Percentiles rank a stretch among this genome's conserved stretches.
Evolutionary conservation across 2,888 invertebrate genomes (phyloP).

Genomic region (Osmoderma eremita): DNA sequence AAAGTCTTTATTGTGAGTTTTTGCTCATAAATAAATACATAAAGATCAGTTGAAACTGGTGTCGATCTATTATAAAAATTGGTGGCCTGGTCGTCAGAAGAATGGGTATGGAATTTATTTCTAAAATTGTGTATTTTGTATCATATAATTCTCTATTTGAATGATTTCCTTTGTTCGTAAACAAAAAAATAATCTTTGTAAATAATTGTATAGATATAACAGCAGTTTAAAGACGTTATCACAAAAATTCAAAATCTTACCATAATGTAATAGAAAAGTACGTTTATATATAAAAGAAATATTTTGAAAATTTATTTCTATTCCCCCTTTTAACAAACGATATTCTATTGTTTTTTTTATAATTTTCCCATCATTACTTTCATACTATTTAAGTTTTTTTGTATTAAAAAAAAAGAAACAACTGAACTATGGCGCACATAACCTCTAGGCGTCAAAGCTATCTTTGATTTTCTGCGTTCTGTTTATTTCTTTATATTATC

Average conservation of each 20-base stretch:
- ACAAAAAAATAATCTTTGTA: constrained; percentile 54
- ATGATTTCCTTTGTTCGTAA: constrained; percentile 14
- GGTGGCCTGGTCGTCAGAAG: constrained; percentile 48
- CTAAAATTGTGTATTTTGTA: constrained; percentile 42
- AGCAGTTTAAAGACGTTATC: constrained; percentile 20
- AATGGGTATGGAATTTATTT: constrained; percentile 52
- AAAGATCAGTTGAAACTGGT: background rate
- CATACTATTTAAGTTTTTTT: constrained; percentile 44
- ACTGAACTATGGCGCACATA: constrained; percentile 50
- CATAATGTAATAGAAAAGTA: constrained; percentile 2
- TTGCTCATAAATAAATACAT: constrained; percentile 2
- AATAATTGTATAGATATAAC: constrained; percentile 60
- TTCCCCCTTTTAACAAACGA: constrained; percentile 39
- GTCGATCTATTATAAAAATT: constrained; percentile 43
- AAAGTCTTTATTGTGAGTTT: constrained; percentile 6
- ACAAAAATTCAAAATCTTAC: constrained; percentile 22
- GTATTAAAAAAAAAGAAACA: constrained; percentile 44
- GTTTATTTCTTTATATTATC: constrained; percentile 45
- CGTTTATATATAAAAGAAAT: constrained; percentile 33
- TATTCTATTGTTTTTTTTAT: constrained; percentile 50
- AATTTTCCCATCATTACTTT: constrained; percentile 3
- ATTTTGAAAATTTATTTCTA: constrained; percentile 43
- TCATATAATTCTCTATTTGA: constrained; percentile 11
- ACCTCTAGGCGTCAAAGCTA: constrained; percentile 53
- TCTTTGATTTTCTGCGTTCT: constrained; percentile 55